phyloP scores from a whole-genome alignment of 2,113 vertebrate genomes.

The Macrotus californicus region DNA sequence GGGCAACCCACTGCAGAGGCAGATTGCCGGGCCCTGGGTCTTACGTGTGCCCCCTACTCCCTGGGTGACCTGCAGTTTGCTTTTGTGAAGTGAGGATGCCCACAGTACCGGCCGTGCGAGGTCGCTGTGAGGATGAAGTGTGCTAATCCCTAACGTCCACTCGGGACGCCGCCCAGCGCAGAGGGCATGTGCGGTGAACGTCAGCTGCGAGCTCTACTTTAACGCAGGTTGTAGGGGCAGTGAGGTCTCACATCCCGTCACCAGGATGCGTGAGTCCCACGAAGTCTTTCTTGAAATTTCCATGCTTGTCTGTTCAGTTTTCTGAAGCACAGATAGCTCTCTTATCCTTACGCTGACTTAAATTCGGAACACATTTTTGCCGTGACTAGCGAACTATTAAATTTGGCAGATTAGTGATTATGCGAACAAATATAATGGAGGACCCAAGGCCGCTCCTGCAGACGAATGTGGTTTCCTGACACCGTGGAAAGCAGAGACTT shows the following conservation, averaged over 20 bases:
- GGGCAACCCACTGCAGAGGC: background rate
- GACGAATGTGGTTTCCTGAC: slow-evolving; percentile 39
- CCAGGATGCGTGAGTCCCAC: background rate
- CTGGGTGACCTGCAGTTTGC: background rate
- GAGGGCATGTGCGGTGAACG: rapidly evolving
- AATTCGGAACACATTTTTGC: slow-evolving; percentile 28
- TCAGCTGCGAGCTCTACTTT: background rate
- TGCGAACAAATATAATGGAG: slow-evolving; percentile 11
- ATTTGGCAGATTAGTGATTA: slow-evolving; percentile 45
- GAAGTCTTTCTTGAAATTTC: background rate
- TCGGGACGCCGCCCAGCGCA: background rate
- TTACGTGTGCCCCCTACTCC: background rate
- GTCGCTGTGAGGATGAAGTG: no score
- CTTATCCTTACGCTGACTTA: slow-evolving; percentile 5
- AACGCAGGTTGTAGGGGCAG: background rate
- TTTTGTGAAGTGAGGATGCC: background rate
- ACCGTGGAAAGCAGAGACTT: background rate
- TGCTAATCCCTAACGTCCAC: rapidly evolving
- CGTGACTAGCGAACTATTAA: slow-evolving; percentile 15
- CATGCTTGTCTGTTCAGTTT: background rate
- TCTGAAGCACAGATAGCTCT: background rate
- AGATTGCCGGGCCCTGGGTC: background rate
- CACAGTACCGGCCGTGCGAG: rapidly evolving
- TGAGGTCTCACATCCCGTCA: background rate
- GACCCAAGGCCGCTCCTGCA: background rate